These are phyloP conservation scores for Holocentrus rufus DNA, from an alignment of 2,797 vertebrate species.

Conservation along the genomic window DNA sequence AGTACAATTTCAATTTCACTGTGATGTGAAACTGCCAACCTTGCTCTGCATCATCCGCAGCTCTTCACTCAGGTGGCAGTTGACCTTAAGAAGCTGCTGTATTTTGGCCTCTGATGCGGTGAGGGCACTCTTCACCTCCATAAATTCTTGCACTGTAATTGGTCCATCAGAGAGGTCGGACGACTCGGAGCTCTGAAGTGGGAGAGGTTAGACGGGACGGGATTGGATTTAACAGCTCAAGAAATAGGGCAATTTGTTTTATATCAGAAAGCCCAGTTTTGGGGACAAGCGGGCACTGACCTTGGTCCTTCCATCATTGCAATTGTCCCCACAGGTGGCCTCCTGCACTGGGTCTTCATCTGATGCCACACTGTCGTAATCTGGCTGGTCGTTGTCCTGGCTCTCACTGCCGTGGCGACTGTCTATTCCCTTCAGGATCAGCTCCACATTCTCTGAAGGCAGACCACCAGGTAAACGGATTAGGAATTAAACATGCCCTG, in stretches of 20 bases:
- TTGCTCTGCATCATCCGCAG: constrained; percentile 97
- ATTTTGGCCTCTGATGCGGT: constrained; percentile 97
- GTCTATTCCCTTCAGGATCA: constrained; percentile 90
- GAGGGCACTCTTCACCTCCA: constrained; percentile 96
- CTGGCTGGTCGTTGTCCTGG: constrained; percentile 96
- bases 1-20: neutral
- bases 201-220: neutral
- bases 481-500: constrained; percentile 31
- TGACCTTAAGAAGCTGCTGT: constrained; percentile 97
- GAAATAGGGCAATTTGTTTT: neutral
- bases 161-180: constrained; percentile 94
- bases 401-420: constrained; percentile 88
- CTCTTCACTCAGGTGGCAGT: constrained; percentile 96
- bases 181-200: constrained; percentile 91
- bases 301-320: constrained; percentile 90
- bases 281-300: constrained; percentile 68
- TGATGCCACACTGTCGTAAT: constrained; percentile 98
- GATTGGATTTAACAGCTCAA: neutral
- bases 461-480: constrained; percentile 43
- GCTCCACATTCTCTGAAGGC: constrained; percentile 90
- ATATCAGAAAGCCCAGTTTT: neutral
- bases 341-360: constrained; percentile 94
- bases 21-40: constrained; percentile 75
- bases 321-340: constrained; percentile 83
- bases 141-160: constrained; percentile 95